A percentile compares a stretch with the other conserved stretches of the same genome.
Evolutionary conservation across 2,888 invertebrate species (phyloP).

Genomic region (Pyralis farinalis): DNA sequence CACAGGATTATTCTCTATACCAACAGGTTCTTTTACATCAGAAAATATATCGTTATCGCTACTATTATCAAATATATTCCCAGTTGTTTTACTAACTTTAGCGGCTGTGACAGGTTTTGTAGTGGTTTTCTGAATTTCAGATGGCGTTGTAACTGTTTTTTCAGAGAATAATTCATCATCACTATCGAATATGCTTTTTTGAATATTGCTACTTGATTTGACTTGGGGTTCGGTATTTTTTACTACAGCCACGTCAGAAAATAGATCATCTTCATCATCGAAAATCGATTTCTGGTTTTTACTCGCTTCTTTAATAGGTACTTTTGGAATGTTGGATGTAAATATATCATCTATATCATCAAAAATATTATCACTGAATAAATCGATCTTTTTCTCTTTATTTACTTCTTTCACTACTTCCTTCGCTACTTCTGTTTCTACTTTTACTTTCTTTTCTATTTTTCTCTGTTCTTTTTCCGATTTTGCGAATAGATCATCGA

Average conservation of each 20-base stretch:
- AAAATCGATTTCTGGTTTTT: conserved; percentile 48
- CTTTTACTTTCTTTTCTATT: conserved; percentile 19
- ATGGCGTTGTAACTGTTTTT: conserved; percentile 9
- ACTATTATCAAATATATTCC: conserved; percentile 44
- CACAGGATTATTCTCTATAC: too few relatives aligned
- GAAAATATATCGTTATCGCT: conserved; percentile 35
- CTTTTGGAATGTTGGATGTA: conserved; percentile 43
- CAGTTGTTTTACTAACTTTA: conserved; percentile 12
- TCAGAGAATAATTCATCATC: conserved; percentile 44
- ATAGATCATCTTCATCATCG: conserved; percentile 58
- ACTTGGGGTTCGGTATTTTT: conserved; percentile 20
- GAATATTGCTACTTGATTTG: conserved; percentile 19
- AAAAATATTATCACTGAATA: conserved; percentile 64
- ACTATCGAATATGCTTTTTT: conserved; percentile 44
- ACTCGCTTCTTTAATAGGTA: conserved; percentile 27
- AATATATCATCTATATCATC: conserved; percentile 73
- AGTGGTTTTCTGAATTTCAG: too few relatives aligned
- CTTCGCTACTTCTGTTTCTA: conserved; percentile 18
- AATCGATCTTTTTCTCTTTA: conserved; percentile 43
- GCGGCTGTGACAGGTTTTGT: neutral
- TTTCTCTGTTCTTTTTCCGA: conserved; percentile 25
- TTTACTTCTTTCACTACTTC: conserved; percentile 21
- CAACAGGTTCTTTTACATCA: too few relatives aligned
- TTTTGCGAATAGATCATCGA: conserved; percentile 61
- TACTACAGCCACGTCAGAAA: conserved; percentile 43